Conservation (phyloP, 2,797 vertebrate species). For the Tolypeutes matacus region DNA sequence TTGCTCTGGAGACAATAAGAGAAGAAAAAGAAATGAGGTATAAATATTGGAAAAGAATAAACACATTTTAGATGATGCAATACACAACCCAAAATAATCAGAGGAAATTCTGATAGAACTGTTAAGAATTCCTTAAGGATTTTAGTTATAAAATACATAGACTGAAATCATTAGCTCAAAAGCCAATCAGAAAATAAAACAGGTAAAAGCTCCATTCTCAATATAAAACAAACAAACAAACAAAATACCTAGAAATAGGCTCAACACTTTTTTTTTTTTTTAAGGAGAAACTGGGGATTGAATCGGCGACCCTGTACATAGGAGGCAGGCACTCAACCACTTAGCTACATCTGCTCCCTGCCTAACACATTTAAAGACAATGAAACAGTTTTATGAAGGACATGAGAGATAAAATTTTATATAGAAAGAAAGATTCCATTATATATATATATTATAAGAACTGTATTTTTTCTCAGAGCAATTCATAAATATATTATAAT, state of each 20-base stretch:
- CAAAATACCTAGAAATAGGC: neutral
- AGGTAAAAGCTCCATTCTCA: neutral
- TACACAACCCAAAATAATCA: neutral
- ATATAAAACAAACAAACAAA: neutral
- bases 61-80: neutral
- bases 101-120: neutral
- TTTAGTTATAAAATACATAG: neutral
- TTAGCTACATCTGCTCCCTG: too few species aligned
- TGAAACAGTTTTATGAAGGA: neutral
- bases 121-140: neutral
- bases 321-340: too few species aligned
- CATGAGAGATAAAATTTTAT: neutral
- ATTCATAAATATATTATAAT: neutral
- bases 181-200: neutral
- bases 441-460: neutral
- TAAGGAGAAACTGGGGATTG: too few species aligned
- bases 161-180: neutral
- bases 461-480: neutral
- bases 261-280: neutral
- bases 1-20: neutral
- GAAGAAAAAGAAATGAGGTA: constrained; percentile 1
- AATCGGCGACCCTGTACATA: too few species aligned
- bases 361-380: neutral
- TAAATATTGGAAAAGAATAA: neutral
- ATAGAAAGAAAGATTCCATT: neutral